phyloP scores from a whole-genome alignment of 1,140 invertebrate species.

The Eumaeus atala region DNA sequence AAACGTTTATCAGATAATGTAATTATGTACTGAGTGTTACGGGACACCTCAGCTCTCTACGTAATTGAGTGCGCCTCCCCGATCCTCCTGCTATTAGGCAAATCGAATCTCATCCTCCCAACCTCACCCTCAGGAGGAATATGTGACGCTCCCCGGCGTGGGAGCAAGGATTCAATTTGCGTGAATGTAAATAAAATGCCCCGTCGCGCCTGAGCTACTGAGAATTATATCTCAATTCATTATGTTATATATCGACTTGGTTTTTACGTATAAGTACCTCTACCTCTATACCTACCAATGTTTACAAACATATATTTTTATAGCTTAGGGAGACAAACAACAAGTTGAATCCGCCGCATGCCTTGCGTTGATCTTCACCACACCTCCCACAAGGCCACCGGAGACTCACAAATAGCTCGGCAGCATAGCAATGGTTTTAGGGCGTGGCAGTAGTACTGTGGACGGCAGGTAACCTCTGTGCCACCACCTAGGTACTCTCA shows the following conservation, averaged over 20 bases:
- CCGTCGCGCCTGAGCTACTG: constrained; percentile 27
- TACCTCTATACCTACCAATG: no score
- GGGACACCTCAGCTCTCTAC: constrained; percentile 63
- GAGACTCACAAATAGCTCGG: no score
- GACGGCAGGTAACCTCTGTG: no score
- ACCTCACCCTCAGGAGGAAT: constrained; percentile 36
- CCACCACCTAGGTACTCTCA: no score
- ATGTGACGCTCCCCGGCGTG: constrained; percentile 50
- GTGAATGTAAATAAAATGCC: constrained; percentile 64
- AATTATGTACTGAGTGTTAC: constrained; percentile 63
- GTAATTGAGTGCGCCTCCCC: constrained; percentile 66
- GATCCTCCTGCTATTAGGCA: constrained; percentile 61
- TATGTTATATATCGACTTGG: background rate
- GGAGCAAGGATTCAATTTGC: constrained; percentile 64
- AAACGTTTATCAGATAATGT: constrained; percentile 69
- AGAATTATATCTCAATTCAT: constrained; percentile 29
- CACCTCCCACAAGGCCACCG: no score
- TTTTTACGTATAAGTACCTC: no score
- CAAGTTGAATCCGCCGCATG: no score
- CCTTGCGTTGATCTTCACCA: no score
- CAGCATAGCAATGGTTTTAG: no score
- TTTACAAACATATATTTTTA: no score
- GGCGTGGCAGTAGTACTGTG: no score
- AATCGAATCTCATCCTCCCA: constrained; percentile 57
- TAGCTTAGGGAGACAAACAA: no score